A percentile compares a stretch with the other conserved stretches of the same genome.
These are phyloP conservation scores for Eudasyphora cyanicolor DNA, from an alignment of 2,888 invertebrate genomes.

Conservation along the genomic window DNA sequence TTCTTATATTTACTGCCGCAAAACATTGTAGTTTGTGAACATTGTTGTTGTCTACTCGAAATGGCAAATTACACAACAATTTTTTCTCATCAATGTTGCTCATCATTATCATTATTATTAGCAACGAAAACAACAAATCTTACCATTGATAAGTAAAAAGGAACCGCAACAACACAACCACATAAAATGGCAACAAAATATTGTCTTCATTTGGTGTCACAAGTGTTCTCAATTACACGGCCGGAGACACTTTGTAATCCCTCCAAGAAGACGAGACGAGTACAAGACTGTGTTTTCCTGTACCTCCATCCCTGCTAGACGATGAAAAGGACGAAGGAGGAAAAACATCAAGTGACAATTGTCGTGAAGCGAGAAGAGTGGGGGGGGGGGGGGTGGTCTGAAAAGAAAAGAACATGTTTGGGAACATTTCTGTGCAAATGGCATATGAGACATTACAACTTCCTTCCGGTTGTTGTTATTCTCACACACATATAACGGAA, in stretches of 20 bases:
- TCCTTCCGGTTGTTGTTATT: conserved; percentile 43
- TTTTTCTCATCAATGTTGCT: background rate
- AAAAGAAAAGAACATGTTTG: conserved; percentile 25
- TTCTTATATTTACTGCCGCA: background rate
- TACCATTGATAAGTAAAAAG: background rate
- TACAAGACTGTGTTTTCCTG: conserved; percentile 16
- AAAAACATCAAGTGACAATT: background rate
- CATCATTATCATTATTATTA: background rate
- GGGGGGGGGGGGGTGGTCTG: background rate
- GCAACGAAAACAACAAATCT: background rate
- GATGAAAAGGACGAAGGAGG: background rate
- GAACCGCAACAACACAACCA: background rate
- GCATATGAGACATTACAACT: conserved; percentile 53
- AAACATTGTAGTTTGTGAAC: background rate
- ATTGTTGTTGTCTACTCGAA: background rate
- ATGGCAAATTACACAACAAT: background rate
- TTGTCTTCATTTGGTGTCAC: conserved; percentile 71
- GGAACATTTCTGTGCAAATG: conserved; percentile 39
- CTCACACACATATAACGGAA: background rate
- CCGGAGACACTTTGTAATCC: conserved; percentile 61
- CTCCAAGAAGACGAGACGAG: conserved; percentile 16
- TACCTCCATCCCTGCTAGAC: too few species aligned
- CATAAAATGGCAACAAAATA: conserved; percentile 52
- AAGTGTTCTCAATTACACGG: conserved; percentile 79
- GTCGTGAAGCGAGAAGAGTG: conserved; percentile 4